Evolutionary conservation across 64 coral and sea anemone species (phyloP).

Genomic region (Porites lutea): DNA sequence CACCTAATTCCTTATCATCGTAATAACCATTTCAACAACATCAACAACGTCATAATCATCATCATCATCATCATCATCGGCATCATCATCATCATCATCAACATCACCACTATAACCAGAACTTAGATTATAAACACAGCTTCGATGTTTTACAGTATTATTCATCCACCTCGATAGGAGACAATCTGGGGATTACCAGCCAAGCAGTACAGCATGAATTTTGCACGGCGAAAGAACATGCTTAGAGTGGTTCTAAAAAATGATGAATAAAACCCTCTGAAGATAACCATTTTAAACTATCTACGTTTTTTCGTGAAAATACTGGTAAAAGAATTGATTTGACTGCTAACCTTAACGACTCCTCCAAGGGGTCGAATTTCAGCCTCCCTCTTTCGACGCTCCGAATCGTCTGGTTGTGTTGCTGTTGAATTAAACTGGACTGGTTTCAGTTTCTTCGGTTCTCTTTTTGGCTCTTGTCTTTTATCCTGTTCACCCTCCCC

Average conservation of each 20-base stretch:
- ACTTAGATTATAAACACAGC: no score
- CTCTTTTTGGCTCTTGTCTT: background rate
- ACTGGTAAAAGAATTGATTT: background rate
- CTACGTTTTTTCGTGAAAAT: no score
- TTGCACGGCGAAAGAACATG: no score
- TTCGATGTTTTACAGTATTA: background rate
- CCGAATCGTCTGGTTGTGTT: background rate
- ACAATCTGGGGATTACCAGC: no score
- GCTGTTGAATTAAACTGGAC: background rate
- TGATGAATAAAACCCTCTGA: no score
- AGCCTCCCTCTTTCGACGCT: background rate
- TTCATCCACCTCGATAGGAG: background rate
- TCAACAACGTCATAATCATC: no score
- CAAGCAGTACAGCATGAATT: no score
- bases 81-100: background rate
- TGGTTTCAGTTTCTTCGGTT: slow-evolving; percentile 1
- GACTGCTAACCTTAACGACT: background rate
- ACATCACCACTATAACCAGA: background rate
- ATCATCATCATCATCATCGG: background rate
- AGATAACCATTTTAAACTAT: no score
- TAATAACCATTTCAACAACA: no score
- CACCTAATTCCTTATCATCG: no score
- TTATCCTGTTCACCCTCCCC: background rate
- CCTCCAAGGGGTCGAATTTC: slow-evolving; percentile 24
- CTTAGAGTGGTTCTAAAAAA: no score